These are phyloP conservation scores for Probosciger aterrimus DNA, from an alignment of 2,113 vertebrate genomes.

Conservation along the genomic window DNA sequence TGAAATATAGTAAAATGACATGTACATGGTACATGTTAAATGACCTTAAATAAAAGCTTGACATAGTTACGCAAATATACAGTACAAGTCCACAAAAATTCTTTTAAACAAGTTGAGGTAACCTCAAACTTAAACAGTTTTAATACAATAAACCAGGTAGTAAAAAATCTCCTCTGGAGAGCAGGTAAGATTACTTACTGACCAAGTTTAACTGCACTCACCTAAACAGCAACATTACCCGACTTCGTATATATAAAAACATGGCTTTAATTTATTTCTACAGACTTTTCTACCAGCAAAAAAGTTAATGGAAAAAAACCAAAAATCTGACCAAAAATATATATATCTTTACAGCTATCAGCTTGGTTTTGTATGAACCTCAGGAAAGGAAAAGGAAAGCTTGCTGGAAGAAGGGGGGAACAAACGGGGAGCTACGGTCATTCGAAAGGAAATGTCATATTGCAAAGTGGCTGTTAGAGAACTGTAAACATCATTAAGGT, in stretches of 20 bases:
- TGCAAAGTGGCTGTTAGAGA: slow-evolving; percentile 75
- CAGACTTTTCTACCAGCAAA: slow-evolving; percentile 75
- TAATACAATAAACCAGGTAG: slow-evolving; percentile 79
- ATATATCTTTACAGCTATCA: slow-evolving; percentile 78
- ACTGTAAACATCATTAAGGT: slow-evolving; percentile 80
- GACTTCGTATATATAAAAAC: slow-evolving; percentile 79
- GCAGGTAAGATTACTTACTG: slow-evolving; percentile 68
- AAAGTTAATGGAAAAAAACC: slow-evolving; percentile 70
- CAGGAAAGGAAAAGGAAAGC: slow-evolving; percentile 55
- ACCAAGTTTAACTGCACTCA: slow-evolving; percentile 73
- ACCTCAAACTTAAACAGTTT: slow-evolving; percentile 77
- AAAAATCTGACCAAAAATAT: slow-evolving; percentile 72
- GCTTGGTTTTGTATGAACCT: slow-evolving; percentile 62
- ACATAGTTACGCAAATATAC: slow-evolving; percentile 83
- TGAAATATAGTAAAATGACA: slow-evolving; percentile 80
- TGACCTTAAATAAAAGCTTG: slow-evolving; percentile 79
- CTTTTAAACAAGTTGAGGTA: slow-evolving; percentile 82
- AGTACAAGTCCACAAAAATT: slow-evolving; percentile 80
- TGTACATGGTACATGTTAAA: slow-evolving; percentile 88
- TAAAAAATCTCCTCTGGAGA: slow-evolving; percentile 72
- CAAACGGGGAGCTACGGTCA: slow-evolving; percentile 4
- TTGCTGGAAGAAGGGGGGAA: slow-evolving; percentile 32
- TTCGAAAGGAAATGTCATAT: slow-evolving; percentile 65
- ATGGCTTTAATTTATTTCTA: slow-evolving; percentile 83
- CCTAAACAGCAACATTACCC: slow-evolving; percentile 77